Evolutionary conservation across 1,140 invertebrate species (phyloP), one percentile per base, ranked within the genome.

Genomic region (Bombus picipes): DNA sequence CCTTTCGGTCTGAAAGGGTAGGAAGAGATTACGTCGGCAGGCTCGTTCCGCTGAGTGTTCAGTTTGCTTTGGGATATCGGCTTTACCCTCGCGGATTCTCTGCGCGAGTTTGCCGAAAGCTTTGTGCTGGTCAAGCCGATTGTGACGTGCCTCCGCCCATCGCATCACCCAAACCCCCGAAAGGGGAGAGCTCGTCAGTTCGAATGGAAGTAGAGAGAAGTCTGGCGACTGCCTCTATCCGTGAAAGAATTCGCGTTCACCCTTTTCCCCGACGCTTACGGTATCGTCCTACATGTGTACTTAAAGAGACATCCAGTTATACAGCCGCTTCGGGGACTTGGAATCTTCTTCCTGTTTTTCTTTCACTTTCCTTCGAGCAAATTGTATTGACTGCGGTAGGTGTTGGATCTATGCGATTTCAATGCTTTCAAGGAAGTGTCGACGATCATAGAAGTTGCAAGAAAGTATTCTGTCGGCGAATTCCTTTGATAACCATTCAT

Each of bases 1-100:
- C 85, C 85, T 73, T 86, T 83, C 73, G n/a, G 18, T 75, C 34
- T 62, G 18, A 47, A 83, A 71, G 57, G 73, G 39, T 59, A 66
- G 22, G 73, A 59, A 43, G 70, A 84, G 81, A 87, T 87, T 87
- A 87, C 74, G 59, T 87, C 65, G 66, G 75, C 68, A 73, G 41
- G 75, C 47, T 74, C 70, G 68, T 87, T 87, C 25, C 75, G 86
- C 86, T 84, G 86, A 87, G 75, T 74, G 76, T 87, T 74, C 86
- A 87, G 75, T 87, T 87, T 87, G 86, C 86, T 79, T 74, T 84
- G 32, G 81, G 41, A 87, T 84, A 87, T 84, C 81, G 75, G 59
- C 68, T 68, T 66, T 39, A 43, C 47, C 66, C 47, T 70, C 82
- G 82, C 81, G 62, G 68, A 37, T 53, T 68, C 62, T 76, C 34